Evolutionary conservation across 2,113 vertebrate genomes (phyloP), one percentile per base, ranked within the genome.

Genomic region (Colius striatus): DNA sequence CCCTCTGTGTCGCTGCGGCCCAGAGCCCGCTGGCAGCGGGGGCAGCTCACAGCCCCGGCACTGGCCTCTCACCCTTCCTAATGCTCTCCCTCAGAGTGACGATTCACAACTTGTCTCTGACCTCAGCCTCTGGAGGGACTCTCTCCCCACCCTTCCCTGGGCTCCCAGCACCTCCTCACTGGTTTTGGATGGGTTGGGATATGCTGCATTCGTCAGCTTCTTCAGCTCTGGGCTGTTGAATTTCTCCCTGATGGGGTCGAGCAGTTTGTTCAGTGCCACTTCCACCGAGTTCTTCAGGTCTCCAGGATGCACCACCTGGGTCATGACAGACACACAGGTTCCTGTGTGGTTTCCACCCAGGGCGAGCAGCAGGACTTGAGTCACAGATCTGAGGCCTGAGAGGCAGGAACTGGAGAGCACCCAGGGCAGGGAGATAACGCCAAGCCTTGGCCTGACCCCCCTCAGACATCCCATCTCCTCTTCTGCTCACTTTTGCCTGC

Each of bases 211-310:
- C 83, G 97, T 95, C 58, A 99, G 98, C 93, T 99, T 99, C 90
- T 98, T 99, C 92, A 99, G 98, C 79, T 99, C 98, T 0, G 98
- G 98, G 3, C 87, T 97, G 96, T 98, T 98, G 94, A 99, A 99
- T 97, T 98, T 99, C 94, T 99, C 99, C 84, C 99, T 98, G 97
- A 99, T 99, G 51, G 99, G 99, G 48, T 99, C 99, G 78, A 99
- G 97, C 47, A 99, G 97, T 67, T 98, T 98, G 97, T 99, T 99
- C 54, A 99, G 96, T 30, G 98, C 98, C 10, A 97, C 97, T 95
- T 99, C 99, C 82, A 99, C 98, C 0, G 99, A 99, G 74, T 98
- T 98, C 97, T 99, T 99, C 90, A 99, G 96, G 97, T 99, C 99
- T 92, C 99, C 99, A 0, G 99, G 99, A 82, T 99, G 99, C 78